Evolutionary conservation across 2,113 vertebrate species (phyloP), one percentile per base, ranked within the genome.

Genomic region (Epinephelus lanceolatus): DNA sequence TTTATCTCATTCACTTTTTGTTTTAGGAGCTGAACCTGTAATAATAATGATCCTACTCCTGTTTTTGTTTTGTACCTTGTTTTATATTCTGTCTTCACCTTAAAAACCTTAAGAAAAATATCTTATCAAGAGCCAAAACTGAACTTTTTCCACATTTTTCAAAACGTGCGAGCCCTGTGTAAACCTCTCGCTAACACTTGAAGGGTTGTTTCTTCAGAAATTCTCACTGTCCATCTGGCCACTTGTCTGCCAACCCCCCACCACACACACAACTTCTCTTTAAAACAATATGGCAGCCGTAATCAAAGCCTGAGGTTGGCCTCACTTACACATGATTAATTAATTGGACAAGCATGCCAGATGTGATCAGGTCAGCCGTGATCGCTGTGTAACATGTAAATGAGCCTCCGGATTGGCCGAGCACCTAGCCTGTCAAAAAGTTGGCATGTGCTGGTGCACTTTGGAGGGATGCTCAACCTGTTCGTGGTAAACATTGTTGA

Each of bases 401-500:
- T 89, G 88, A 87, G 80, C 49, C 81, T 78, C 76, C 12, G 71
- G 81, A 89, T 89, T 83, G 84, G 83, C 85, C 74, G 5, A 71
- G 73, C 71, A 88, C 78, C 80, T 76, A 74, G n/a, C 18, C 83
- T 83, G 81, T 85, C 78, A 90, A 80, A 88, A 86, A 86, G 80
- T 88, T 92, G 88, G 84, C 90, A 90, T 80, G 84, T 88, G 81
- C 81, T 57, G 78, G 37, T 74, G 56, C 87, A 90, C 80, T 90
- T 90, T 84, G 82, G 84, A 85, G 85, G 86, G 84, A 90, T 72
- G 80, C 80, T 91, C 90, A 91, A 91, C 89, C 85, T 91, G 89
- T 83, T 90, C 82, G 76, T 59, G 9, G 80, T 92, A 93, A 92
- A 87, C 88, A 92, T 69, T 83, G 85, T 87, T 89, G 90, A 92